Percentiles rank a stretch among this genome's conserved stretches.
phyloP scores from a whole-genome alignment of 2,797 vertebrate genomes.

The Microcaecilia unicolor region DNA sequence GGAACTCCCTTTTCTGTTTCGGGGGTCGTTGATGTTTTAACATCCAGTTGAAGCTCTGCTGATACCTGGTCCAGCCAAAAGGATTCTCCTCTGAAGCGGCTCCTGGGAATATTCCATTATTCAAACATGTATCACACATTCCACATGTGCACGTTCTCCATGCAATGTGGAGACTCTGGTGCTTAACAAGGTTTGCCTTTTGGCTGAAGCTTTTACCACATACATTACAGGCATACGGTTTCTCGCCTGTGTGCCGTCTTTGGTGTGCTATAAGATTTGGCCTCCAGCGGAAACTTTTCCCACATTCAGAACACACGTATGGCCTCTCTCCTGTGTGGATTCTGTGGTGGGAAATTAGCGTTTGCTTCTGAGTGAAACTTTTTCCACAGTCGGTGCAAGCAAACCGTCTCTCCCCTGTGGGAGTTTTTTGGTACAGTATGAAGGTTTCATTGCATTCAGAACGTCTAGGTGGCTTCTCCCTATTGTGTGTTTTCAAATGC shows the following conservation, averaged over 20 bases:
- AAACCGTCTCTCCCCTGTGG: neutral
- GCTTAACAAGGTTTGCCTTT: neutral
- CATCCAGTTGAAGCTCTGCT: conserved; percentile 5
- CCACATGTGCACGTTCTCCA: no score
- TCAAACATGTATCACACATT: no score
- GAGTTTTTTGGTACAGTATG: conserved; percentile 3
- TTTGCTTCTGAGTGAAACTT: conserved; percentile 4
- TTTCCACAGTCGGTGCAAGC: conserved; percentile 9
- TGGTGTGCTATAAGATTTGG: conserved; percentile 1
- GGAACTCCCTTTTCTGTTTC: conserved; percentile 34
- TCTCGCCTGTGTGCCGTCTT: neutral
- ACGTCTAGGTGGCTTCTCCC: neutral
- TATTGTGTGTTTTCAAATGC: neutral
- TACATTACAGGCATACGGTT: neutral
- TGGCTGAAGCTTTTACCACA: neutral
- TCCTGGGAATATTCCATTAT: no score
- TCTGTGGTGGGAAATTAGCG: neutral
- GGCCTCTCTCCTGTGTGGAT: conserved; percentile 1
- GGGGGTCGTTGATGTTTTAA: conserved; percentile 16
- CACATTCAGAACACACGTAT: neutral
- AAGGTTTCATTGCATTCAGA: conserved; percentile 20
- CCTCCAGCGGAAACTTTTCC: conserved; percentile 1
- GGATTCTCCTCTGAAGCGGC: neutral
- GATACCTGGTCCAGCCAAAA: neutral
- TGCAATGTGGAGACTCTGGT: neutral